These are phyloP conservation scores for Serranus cabrilla DNA, from an alignment of 2,797 vertebrate genomes.

Conservation along the genomic window DNA sequence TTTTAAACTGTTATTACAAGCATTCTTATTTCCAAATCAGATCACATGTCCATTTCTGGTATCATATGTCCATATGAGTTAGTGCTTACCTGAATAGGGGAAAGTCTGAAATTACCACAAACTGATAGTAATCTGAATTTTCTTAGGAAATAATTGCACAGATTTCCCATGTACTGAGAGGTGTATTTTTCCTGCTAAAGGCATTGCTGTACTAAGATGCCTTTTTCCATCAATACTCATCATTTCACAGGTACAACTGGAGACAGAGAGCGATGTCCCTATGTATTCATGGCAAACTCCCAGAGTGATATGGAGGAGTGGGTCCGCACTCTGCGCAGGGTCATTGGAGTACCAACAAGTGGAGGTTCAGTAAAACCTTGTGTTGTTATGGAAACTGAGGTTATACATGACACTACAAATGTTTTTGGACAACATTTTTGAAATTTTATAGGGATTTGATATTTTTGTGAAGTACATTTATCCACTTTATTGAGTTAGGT, in stretches of 20 bases:
- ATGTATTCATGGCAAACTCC: conserved; percentile 93
- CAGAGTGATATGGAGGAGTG: conserved; percentile 97
- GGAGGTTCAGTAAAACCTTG: conserved; percentile 86
- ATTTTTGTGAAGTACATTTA: background rate
- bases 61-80: background rate
- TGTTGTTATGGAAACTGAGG: background rate
- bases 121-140: background rate
- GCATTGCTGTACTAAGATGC: background rate
- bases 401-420: background rate
- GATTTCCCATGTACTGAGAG: too few relatives aligned
- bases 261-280: conserved; percentile 89
- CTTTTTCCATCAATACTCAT: background rate
- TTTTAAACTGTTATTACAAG: background rate
- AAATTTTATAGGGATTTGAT: background rate
- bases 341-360: conserved; percentile 84
- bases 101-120: background rate
- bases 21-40: background rate
- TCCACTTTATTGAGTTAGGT: background rate
- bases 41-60: background rate
- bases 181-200: background rate
- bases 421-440: background rate
- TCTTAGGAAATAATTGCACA: background rate
- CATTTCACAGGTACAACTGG: conserved; percentile 72
- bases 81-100: background rate
- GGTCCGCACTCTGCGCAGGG: conserved; percentile 91